Evolutionary conservation across 2,888 invertebrate species (phyloP), one percentile per base, ranked within the genome.

Genomic region (Parelbella ahira): DNA sequence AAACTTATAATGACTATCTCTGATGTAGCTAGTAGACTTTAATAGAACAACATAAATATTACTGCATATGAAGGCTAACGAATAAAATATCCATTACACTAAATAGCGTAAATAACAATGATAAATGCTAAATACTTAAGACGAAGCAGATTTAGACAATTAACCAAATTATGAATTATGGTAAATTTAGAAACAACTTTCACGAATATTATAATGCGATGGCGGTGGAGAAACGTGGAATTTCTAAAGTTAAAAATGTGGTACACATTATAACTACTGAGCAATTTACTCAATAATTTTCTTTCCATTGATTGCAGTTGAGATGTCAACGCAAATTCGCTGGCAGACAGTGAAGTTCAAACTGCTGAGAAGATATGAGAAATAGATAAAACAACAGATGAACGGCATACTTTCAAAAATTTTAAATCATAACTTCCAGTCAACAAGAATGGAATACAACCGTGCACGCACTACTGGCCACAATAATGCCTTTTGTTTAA

Each of bases 371-470:
- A 11, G 23, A 34, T 27, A 25, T 41, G 28, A 23, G 34, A 37
- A 33, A 47, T 12, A 49, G 20, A 37, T 39, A 11, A 37, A 32
- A 37, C 53, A 51, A 51, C 47, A 30, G 30, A 54, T 37, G 45
- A 47, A 36, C 39, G 52, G 45, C 51, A 51, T 12, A 62, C 64
- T 68, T 72, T 66, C 60, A 47, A 54, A 48, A 13, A 44, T 47
- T 45, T 51, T 62, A 61, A 58, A 63, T 58, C 54, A 49, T 51
- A 50, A 8, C 51, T 38, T 21, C 9, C 46, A 25, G 50, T 45
- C 51, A 32, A 33, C 53, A 53, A 78, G 57, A 68, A 79, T 78
- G 76, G 63, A 58, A 62, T 54, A 60, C 61, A 58, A 52, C 51
- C 38, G 42, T 38, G 30, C 54, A 49, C 46, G 47, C 41, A 34